Base-by-base conservation (phyloP, 1,140 invertebrate species). In the Archivesica marissinica region DNA sequence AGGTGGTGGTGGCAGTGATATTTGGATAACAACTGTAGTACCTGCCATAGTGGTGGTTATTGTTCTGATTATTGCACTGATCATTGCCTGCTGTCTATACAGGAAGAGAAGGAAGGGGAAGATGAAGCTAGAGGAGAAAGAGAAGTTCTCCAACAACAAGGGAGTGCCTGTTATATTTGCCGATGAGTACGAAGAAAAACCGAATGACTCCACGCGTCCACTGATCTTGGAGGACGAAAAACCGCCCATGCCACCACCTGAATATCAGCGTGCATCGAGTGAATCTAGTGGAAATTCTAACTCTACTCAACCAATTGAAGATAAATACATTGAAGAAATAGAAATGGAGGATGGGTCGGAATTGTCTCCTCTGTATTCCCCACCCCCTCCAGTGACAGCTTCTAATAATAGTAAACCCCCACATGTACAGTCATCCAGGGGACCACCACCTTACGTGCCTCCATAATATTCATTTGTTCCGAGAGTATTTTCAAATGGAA, bases 211-310 rank as follows among this genome's bases (percentile, higher is more conserved):
- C 38, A 97, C 97, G 89, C 98, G 98, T 94, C 98, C 98, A 0
- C 96, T 99, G 1, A 98, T 99, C 86, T 95, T 98, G 93, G 97
- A 98, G 87, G 97, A 98, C 87, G 98, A 98, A 91, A 98, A 98
- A 92, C 97, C 98, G 35, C 97, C 98, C 0, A 94, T 98, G 78
- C 96, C 96, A 9, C 96, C 96, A 4, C 96, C 96, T 0, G 96
- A 96, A 76, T 97, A 97, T 91, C 96, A 96, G 86, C 95, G 96
- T 82, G 94, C 94, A 68, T 94, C 94, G 15, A 94, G 87, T 75
- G 90, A 91, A 52, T 88, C 87, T 38, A 91, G 88, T 54, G 84
- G 88, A 59, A 89, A 88, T 77, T 91, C 95, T 88, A 61, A 61
- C 17, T 90, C 95, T 89, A 68, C 95, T 94, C 68, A 95, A 92